A percentile compares a stretch with the other conserved stretches of the same genome.
Evolutionary conservation across 2,113 vertebrate species (phyloP).

Genomic region (Australoheros scitulus): DNA sequence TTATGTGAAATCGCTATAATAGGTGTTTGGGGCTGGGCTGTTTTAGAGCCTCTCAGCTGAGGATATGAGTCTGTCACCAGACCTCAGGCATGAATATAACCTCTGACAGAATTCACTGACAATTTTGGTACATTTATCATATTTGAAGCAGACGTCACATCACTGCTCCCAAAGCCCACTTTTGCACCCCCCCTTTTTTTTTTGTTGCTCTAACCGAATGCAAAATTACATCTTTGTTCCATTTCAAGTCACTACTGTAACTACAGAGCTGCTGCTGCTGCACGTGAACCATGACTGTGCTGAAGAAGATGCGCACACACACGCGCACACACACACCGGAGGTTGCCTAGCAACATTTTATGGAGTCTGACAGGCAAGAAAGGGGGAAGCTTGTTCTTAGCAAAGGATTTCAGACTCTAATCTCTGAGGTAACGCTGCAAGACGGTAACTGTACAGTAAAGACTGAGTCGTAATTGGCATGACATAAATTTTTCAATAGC

Average conservation of each 20-base stretch:
- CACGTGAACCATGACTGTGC: slow-evolving; percentile 61
- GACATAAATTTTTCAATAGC: neutral
- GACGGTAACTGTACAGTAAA: slow-evolving; percentile 14
- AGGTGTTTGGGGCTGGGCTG: slow-evolving; percentile 7
- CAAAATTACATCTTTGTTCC: neutral
- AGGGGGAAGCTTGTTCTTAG: slow-evolving; percentile 56
- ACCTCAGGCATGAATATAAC: neutral
- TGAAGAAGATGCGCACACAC: slow-evolving; percentile 38
- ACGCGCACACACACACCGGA: neutral
- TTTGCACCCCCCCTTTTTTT: no score
- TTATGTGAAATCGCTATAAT: slow-evolving; percentile 13
- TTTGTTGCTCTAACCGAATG: neutral
- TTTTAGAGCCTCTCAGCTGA: neutral
- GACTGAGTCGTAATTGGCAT: neutral
- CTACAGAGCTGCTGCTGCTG: slow-evolving; percentile 26
- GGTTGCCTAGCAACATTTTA: slow-evolving; percentile 80
- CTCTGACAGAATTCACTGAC: neutral
- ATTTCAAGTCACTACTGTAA: slow-evolving; percentile 4
- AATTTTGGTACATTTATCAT: neutral
- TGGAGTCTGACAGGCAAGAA: slow-evolving; percentile 62
- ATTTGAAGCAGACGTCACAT: neutral
- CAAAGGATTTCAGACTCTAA: slow-evolving; percentile 15
- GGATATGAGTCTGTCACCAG: neutral
- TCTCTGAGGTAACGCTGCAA: slow-evolving; percentile 47
- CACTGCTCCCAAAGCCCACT: neutral